Conservation (phyloP, 2,113 vertebrate genomes). For the Cranoglanis bouderius region DNA sequence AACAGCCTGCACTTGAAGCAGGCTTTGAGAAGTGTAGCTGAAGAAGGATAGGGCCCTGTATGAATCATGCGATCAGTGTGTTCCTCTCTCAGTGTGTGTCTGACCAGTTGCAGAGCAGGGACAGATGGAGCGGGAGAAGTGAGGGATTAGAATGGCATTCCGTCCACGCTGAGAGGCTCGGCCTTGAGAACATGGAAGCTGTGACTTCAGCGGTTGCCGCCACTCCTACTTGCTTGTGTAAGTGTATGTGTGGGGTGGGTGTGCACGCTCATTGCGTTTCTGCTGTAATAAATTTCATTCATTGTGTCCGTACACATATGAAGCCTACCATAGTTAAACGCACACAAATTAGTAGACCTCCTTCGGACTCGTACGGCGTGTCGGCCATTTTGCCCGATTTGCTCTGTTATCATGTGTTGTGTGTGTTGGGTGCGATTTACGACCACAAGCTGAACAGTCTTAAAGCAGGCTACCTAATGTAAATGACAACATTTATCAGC, state of each 20-base stretch:
- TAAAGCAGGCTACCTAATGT: slow-evolving; percentile 50
- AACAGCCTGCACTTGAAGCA: slow-evolving; percentile 11
- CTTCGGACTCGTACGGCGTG: background rate
- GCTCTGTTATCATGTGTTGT: slow-evolving; percentile 28
- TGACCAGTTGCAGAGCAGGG: slow-evolving; percentile 50
- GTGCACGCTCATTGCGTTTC: background rate
- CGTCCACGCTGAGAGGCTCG: slow-evolving; percentile 61
- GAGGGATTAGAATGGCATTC: slow-evolving; percentile 61
- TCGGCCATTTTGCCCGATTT: slow-evolving; percentile 41
- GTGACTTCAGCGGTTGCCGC: slow-evolving; percentile 47
- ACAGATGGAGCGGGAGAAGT: slow-evolving; percentile 66
- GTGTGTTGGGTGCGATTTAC: slow-evolving; percentile 19
- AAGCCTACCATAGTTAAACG: slow-evolving; percentile 21
- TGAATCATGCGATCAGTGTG: slow-evolving; percentile 48
- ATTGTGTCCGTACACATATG: slow-evolving; percentile 26
- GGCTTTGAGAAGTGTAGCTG: slow-evolving; percentile 10
- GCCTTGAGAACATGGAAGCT: slow-evolving; percentile 51
- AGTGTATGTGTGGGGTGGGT: background rate
- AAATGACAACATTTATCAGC: slow-evolving; percentile 57
- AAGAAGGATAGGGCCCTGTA: slow-evolving; percentile 40
- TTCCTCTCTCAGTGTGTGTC: slow-evolving; percentile 46
- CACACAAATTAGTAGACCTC: slow-evolving; percentile 27
- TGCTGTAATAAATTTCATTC: slow-evolving; percentile 20
- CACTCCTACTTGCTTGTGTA: slow-evolving; percentile 20
- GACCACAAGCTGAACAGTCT: slow-evolving; percentile 36